Evolutionary conservation across 2,888 invertebrate species (phyloP).

Genomic region (Tetropium fuscum): DNA sequence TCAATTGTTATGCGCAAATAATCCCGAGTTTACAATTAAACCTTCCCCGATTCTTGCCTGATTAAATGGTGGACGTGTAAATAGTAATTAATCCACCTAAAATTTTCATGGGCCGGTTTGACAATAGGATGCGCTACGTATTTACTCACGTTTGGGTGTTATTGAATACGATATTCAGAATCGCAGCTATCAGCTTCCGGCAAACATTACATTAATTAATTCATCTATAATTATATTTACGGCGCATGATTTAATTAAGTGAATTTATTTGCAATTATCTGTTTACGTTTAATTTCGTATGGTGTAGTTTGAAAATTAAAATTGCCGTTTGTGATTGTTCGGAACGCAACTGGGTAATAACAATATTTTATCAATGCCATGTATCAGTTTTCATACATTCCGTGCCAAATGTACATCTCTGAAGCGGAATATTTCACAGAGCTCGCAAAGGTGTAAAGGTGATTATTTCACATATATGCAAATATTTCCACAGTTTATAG

Average conservation of each 20-base stretch:
- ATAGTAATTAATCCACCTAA: neutral
- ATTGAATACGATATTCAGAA: neutral
- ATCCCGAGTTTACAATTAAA: neutral
- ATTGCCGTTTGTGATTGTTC: slow-evolving; percentile 12
- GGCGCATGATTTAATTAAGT: slow-evolving; percentile 32
- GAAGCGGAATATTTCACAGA: slow-evolving; percentile 2
- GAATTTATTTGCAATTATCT: slow-evolving; percentile 38
- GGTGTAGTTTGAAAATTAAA: slow-evolving; percentile 22
- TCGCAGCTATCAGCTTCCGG: neutral
- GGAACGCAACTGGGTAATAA: slow-evolving; percentile 5
- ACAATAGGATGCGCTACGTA: no score
- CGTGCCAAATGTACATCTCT: neutral
- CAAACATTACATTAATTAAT: slow-evolving; percentile 17
- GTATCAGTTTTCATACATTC: slow-evolving; percentile 7
- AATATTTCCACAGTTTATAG: slow-evolving; percentile 23
- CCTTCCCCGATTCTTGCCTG: neutral
- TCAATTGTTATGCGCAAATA: neutral
- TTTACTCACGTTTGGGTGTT: slow-evolving; percentile 13
- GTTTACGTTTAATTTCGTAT: slow-evolving; percentile 42
- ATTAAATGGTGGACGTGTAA: neutral
- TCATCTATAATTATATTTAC: slow-evolving; percentile 32
- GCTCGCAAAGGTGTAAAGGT: slow-evolving; percentile 13
- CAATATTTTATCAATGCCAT: slow-evolving; percentile 5
- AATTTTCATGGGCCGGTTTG: slow-evolving; percentile 8
- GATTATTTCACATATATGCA: slow-evolving; percentile 9